These are phyloP conservation scores for Uloborus plumipes DNA, from an alignment of 2,888 invertebrate genomes.

Conservation along the genomic window DNA sequence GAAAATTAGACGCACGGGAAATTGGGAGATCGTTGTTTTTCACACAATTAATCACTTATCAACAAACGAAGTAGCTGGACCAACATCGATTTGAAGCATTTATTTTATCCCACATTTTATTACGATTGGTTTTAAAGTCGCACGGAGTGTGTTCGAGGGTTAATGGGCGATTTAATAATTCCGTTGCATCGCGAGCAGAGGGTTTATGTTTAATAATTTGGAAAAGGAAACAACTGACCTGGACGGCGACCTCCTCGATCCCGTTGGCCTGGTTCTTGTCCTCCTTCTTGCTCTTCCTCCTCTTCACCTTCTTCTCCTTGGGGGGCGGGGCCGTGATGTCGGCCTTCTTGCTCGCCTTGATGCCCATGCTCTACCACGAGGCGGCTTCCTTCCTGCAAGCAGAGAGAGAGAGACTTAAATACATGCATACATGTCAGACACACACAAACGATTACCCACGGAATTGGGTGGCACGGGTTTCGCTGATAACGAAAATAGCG, in stretches of 20 bases:
- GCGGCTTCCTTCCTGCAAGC: background rate
- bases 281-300: conserved; percentile 63
- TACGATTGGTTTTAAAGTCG: no score
- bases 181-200: no score
- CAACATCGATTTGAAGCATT: background rate
- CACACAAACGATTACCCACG: no score
- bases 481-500: no score
- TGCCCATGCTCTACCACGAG: conserved; percentile 36
- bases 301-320: conserved; percentile 54
- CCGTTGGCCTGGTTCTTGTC: conserved; percentile 47
- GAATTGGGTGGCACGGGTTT: no score
- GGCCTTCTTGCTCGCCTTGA: conserved; percentile 59
- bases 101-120: background rate
- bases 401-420: background rate
- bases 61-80: no score
- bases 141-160: no score
- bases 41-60: no score
- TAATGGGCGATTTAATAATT: no score
- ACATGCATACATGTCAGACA: background rate
- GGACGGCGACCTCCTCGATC: conserved; percentile 54
- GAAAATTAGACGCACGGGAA: no score
- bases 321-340: conserved; percentile 60
- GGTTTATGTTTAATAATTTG: background rate
- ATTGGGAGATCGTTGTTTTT: no score
- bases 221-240: conserved; percentile 16